A percentile compares a stretch with the other conserved stretches of the same genome.
Conservation (phyloP, 53 echinoderm and acorn worm species). For the Zoroaster sp. region DNA sequence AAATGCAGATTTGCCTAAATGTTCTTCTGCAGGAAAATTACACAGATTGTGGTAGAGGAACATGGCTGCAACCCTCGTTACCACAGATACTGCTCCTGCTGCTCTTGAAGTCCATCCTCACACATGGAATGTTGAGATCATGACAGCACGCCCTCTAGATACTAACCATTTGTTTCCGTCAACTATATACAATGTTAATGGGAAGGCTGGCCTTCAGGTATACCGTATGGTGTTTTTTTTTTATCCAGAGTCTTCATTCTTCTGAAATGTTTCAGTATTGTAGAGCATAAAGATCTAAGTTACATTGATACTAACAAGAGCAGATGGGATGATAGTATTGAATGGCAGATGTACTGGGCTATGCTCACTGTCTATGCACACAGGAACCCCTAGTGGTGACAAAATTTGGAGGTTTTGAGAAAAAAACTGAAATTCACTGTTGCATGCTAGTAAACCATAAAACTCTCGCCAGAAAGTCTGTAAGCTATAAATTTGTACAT, state of each 20-base stretch:
- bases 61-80: conserved; percentile 24
- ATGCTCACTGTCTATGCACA: too few relatives aligned
- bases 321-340: too few relatives aligned
- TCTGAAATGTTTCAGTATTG: too few relatives aligned
- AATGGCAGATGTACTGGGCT: too few relatives aligned
- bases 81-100: not conserved
- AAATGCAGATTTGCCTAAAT: not conserved
- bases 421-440: too few relatives aligned
- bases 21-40: conserved; percentile 49
- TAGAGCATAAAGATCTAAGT: too few relatives aligned
- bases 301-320: too few relatives aligned
- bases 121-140: conserved; percentile 4
- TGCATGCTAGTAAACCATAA: too few relatives aligned
- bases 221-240: not conserved
- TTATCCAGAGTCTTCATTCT: not conserved
- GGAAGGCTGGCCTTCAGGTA: conserved; percentile 48
- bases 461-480: too few relatives aligned
- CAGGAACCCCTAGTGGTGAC: too few relatives aligned
- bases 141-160: conserved; percentile 43
- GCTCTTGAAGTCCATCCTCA: conserved; percentile 7
- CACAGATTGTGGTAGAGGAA: conserved; percentile 55
- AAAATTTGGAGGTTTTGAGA: too few relatives aligned
- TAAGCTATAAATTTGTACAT: too few relatives aligned
- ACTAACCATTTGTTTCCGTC: conserved; percentile 10
- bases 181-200: not conserved